phyloP scores from a whole-genome alignment of 1,140 invertebrate species.

The Diachasma alloeum region DNA sequence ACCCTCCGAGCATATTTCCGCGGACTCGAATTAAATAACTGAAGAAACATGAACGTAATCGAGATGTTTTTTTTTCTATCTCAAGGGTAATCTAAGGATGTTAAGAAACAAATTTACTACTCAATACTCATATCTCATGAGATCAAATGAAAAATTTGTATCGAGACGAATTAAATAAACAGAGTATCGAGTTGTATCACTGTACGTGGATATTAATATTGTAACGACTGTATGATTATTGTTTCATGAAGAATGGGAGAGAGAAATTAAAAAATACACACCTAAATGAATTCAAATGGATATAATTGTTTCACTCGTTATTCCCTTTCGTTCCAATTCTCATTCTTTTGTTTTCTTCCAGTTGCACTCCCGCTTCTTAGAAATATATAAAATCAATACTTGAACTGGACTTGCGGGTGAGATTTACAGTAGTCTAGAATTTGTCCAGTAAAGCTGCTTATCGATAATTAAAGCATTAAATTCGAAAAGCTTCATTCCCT shows the following conservation, averaged over 20 bases:
- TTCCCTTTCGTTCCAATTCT: no score
- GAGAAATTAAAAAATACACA: not conserved
- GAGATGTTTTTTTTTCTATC: not conserved
- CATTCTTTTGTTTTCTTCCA: no score
- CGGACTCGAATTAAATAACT: not conserved
- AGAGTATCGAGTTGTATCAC: not conserved
- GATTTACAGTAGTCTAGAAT: not conserved
- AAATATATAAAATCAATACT: not conserved
- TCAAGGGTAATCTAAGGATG: not conserved
- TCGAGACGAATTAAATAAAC: not conserved
- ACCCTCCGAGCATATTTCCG: not conserved
- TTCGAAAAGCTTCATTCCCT: not conserved
- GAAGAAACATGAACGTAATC: not conserved
- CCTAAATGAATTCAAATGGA: not conserved
- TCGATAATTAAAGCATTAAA: not conserved
- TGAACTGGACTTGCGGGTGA: not conserved
- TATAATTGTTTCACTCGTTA: not conserved
- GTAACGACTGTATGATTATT: not conserved
- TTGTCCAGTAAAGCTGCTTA: not conserved
- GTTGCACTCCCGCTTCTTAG: not conserved
- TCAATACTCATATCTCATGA: not conserved
- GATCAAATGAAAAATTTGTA: not conserved
- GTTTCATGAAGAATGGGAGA: not conserved
- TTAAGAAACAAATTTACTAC: not conserved
- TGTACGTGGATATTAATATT: not conserved